Evolutionary conservation across 2,797 vertebrate species (phyloP).

Genomic region (Thaleichthys pacificus): DNA sequence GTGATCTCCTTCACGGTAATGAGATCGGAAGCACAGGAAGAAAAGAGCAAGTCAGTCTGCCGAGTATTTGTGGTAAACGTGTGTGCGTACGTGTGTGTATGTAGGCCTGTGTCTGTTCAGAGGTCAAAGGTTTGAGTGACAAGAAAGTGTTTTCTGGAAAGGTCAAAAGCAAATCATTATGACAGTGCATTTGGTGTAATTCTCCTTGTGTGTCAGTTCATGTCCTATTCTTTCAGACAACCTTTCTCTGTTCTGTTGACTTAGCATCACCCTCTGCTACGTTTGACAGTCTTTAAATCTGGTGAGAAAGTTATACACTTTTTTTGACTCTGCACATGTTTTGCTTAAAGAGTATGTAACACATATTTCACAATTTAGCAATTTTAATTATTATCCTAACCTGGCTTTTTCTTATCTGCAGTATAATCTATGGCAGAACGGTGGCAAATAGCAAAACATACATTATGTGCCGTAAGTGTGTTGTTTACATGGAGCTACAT

Average conservation of each 20-base stretch:
- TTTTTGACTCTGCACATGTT: too few relatives aligned
- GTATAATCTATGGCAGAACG: too few relatives aligned
- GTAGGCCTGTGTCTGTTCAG: neutral
- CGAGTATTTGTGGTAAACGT: neutral
- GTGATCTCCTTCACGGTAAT: slow-evolving; percentile 38
- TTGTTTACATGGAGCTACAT: neutral
- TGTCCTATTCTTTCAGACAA: neutral
- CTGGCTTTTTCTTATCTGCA: too few relatives aligned
- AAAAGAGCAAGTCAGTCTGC: neutral
- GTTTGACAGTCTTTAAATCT: too few relatives aligned
- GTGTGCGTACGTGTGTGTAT: neutral
- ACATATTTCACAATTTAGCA: too few relatives aligned
- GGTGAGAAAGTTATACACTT: too few relatives aligned
- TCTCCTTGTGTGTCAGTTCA: neutral
- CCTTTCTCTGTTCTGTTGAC: neutral
- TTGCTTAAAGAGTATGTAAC: too few relatives aligned
- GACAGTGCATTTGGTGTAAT: neutral
- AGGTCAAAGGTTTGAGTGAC: neutral
- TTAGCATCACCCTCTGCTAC: neutral
- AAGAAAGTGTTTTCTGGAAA: neutral
- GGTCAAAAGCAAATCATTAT: neutral
- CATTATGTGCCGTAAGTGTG: neutral
- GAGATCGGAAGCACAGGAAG: slow-evolving; percentile 34
- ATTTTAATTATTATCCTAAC: too few relatives aligned
- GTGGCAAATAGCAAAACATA: neutral